These are phyloP conservation scores for Drosophila paramelanica DNA, from an alignment of 2,888 invertebrate genomes.

Conservation along the genomic window DNA sequence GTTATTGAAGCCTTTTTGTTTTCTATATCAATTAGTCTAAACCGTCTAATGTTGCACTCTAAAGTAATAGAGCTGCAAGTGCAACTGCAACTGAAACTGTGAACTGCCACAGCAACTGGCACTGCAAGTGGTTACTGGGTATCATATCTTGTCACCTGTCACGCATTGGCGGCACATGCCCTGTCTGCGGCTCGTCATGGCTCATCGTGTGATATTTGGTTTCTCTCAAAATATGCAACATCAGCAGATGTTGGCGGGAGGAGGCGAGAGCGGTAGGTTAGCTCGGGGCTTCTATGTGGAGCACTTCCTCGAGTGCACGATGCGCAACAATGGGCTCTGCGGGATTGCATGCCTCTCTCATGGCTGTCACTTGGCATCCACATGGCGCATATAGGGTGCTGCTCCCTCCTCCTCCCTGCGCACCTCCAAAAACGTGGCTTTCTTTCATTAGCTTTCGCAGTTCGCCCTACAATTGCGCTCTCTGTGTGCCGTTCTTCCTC, in stretches of 20 bases:
- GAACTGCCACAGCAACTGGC: neutral
- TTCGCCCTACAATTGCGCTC: slow-evolving; percentile 48
- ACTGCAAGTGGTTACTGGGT: slow-evolving; percentile 14
- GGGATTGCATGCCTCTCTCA: slow-evolving; percentile 67
- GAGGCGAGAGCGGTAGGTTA: neutral
- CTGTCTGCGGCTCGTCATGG: slow-evolving; percentile 48
- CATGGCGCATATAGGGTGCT: slow-evolving; percentile 54
- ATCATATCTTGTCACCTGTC: slow-evolving; percentile 66
- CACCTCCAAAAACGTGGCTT: slow-evolving; percentile 37
- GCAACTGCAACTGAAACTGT: slow-evolving; percentile 4
- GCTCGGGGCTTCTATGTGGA: slow-evolving; percentile 50
- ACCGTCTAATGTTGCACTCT: slow-evolving; percentile 35
- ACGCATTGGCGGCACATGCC: slow-evolving; percentile 45
- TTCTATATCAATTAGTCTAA: neutral
- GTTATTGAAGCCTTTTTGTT: neutral
- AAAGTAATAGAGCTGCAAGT: slow-evolving; percentile 22
- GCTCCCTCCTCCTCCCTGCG: neutral
- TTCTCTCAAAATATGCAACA: slow-evolving; percentile 71
- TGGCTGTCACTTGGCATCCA: slow-evolving; percentile 65
- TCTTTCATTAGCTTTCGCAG: slow-evolving; percentile 53
- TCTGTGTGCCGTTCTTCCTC: slow-evolving; percentile 14
- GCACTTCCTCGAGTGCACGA: slow-evolving; percentile 75
- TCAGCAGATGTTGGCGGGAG: slow-evolving; percentile 27
- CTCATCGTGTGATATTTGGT: slow-evolving; percentile 70
- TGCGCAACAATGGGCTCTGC: slow-evolving; percentile 71